phyloP scores from a whole-genome alignment of 2,797 vertebrate species.

The Anniella stebbinsi region DNA sequence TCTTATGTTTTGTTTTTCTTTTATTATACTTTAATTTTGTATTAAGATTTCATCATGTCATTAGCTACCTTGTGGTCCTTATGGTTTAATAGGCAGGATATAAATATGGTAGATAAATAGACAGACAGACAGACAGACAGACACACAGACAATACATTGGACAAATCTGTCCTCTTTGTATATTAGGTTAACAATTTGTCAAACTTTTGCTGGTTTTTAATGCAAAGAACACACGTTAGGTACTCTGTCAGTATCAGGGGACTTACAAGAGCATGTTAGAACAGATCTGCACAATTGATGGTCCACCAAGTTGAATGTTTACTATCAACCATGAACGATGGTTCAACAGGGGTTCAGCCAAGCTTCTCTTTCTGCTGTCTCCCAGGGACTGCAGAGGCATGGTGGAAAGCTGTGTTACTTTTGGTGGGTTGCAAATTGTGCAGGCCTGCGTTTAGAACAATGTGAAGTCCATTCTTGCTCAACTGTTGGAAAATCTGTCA shows the following conservation, averaged over 20 bases:
- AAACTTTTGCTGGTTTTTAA: neutral
- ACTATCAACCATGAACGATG: no score
- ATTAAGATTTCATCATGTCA: neutral
- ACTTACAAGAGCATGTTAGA: neutral
- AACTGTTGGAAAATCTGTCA: neutral
- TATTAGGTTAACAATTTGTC: neutral
- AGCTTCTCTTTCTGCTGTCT: neutral
- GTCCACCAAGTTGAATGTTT: neutral
- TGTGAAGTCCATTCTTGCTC: neutral
- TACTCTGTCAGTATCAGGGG: neutral
- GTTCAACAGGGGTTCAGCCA: neutral
- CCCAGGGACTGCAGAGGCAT: neutral
- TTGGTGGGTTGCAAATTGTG: neutral
- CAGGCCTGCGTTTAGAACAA: neutral
- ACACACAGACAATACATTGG: neutral
- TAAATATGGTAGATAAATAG: neutral
- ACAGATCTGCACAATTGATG: neutral
- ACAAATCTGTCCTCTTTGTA: neutral
- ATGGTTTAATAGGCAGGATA: neutral
- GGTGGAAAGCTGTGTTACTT: neutral
- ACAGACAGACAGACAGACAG: no score
- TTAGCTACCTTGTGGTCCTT: neutral
- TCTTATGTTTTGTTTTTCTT: neutral
- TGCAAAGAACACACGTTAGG: neutral
- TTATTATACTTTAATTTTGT: neutral